phyloP scores from a whole-genome alignment of 2,113 vertebrate genomes.

The Grallaria varia region DNA sequence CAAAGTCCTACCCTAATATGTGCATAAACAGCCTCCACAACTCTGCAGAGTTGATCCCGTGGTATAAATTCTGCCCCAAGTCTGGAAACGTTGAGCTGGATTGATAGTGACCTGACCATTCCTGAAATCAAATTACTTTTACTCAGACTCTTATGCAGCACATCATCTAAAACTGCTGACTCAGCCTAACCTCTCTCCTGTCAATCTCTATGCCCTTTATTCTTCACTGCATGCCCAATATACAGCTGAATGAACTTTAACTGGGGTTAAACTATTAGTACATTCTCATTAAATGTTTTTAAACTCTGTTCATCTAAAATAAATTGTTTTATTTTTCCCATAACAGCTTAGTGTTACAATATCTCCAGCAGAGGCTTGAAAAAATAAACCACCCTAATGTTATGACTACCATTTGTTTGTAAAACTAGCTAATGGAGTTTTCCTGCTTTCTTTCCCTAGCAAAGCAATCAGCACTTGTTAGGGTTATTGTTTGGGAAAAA shows the following conservation, averaged over 20 bases:
- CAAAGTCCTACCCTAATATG: background rate
- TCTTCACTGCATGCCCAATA: background rate
- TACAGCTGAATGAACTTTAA: background rate
- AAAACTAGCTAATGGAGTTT: background rate
- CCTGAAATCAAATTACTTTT: background rate
- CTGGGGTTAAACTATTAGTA: background rate
- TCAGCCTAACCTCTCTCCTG: background rate
- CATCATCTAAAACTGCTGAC: background rate
- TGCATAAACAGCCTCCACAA: background rate
- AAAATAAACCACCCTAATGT: background rate
- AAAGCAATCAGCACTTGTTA: background rate
- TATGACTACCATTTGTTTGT: background rate
- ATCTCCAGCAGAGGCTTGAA: background rate
- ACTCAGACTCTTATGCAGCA: background rate
- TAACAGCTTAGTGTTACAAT: background rate
- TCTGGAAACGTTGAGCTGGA: background rate
- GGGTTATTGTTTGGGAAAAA: background rate
- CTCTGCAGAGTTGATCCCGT: rapidly evolving
- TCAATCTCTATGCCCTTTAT: background rate
- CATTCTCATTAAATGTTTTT: background rate
- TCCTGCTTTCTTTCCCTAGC: background rate
- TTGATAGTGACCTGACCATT: background rate
- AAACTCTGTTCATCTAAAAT: background rate
- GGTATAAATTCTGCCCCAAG: background rate
- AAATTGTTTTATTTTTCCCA: conserved; percentile 30